Conservation (phyloP, 92 coral and sea anemone genomes). For the Bergia sp. region DNA sequence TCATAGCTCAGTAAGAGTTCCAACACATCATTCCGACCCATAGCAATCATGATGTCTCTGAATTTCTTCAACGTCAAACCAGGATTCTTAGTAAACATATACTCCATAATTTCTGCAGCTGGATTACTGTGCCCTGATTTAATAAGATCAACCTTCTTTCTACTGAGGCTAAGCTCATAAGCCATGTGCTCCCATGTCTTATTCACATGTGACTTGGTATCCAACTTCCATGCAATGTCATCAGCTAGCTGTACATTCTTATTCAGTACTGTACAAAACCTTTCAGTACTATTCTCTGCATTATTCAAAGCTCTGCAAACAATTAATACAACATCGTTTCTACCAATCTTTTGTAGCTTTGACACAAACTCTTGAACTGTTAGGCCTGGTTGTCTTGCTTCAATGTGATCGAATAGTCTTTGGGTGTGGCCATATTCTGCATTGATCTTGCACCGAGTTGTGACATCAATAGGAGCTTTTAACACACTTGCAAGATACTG, state of each 20-base stretch:
- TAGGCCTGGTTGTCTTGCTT: background rate
- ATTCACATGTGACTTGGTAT: background rate
- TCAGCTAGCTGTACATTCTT: constrained; percentile 7
- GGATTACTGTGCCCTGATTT: constrained; percentile 24
- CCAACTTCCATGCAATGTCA: constrained; percentile 4
- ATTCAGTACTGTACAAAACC: background rate
- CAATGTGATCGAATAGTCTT: constrained; percentile 1
- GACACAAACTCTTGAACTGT: constrained; percentile 8
- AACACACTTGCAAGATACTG: constrained; percentile 16
- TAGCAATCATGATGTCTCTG: background rate
- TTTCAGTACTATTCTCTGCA: constrained; percentile 7
- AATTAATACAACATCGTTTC: background rate
- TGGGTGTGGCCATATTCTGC: constrained; percentile 2
- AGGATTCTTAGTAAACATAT: background rate
- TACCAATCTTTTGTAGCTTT: constrained; percentile 6
- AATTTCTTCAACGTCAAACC: background rate
- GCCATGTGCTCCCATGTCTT: constrained; percentile 28
- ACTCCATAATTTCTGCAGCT: constrained; percentile 17
- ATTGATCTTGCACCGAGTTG: constrained; percentile 18
- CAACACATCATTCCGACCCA: constrained; percentile 22
- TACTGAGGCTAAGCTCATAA: background rate
- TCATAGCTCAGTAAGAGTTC: background rate
- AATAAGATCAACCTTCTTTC: background rate
- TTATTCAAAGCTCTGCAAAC: background rate
- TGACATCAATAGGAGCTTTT: background rate